phyloP scores from a whole-genome alignment of 2,113 vertebrate species.

The Cromileptes altivelis region DNA sequence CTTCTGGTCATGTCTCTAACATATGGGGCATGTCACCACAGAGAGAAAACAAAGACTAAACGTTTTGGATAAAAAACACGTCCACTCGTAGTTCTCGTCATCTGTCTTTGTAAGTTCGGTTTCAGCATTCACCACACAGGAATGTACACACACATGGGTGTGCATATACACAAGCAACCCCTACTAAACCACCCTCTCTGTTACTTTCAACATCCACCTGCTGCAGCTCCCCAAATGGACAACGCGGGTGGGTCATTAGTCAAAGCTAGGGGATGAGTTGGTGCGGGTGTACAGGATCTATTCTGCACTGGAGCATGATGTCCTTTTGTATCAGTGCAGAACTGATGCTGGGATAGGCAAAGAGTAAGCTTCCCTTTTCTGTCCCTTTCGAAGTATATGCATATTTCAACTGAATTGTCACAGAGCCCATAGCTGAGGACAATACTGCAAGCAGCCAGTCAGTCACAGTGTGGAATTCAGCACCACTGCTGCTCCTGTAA shows the following conservation, averaged over 20 bases:
- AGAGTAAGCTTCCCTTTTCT: constrained; percentile 14
- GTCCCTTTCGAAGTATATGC: constrained; percentile 24
- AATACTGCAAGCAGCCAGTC: constrained; percentile 30
- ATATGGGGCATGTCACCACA: constrained; percentile 28
- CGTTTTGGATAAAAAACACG: constrained; percentile 18
- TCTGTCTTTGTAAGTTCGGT: constrained; percentile 39
- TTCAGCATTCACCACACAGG: constrained; percentile 7
- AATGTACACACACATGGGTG: constrained; percentile 10
- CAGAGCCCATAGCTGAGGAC: constrained; percentile 18
- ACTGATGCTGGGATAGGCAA: constrained; percentile 27
- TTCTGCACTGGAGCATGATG: constrained; percentile 15
- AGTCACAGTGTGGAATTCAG: not conserved
- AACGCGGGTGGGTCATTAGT: constrained; percentile 43
- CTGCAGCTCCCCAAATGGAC: constrained; percentile 6
- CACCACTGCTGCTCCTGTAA: constrained; percentile 11
- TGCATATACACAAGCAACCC: not conserved
- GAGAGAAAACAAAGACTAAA: constrained; percentile 42
- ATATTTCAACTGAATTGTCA: constrained; percentile 50
- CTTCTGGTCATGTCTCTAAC: constrained; percentile 33
- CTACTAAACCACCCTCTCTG: constrained; percentile 12
- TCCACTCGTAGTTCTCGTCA: not conserved
- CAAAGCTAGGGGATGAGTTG: constrained; percentile 41
- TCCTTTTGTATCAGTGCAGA: constrained; percentile 22
- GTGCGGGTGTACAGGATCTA: not conserved
- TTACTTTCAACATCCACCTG: constrained; percentile 10